phyloP scores from a whole-genome alignment of 2,797 vertebrate genomes.

The Chiroxiphia lanceolata region DNA sequence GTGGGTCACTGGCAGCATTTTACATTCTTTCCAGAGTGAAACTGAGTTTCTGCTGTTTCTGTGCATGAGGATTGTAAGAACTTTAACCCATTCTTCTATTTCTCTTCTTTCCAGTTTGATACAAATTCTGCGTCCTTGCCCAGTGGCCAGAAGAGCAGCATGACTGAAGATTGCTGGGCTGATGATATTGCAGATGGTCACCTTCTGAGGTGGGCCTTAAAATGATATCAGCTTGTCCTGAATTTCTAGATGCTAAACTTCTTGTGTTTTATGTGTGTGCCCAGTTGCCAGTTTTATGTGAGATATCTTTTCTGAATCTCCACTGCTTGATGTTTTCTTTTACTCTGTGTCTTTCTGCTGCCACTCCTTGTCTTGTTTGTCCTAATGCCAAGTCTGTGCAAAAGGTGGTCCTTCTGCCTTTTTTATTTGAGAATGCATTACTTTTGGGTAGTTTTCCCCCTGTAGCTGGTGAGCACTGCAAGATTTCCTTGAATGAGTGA shows the following conservation, averaged over 20 bases:
- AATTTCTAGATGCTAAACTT: not conserved
- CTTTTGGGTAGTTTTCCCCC: not conserved
- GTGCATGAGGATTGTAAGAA: not conserved
- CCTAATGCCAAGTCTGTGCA: not conserved
- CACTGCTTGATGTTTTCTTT: not conserved
- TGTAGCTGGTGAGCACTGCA: not conserved
- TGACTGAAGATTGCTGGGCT: slow-evolving; percentile 30
- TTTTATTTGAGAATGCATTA: not conserved
- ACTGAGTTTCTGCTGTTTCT: not conserved
- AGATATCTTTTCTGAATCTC: not conserved
- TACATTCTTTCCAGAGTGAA: not conserved
- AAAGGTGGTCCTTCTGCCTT: not conserved
- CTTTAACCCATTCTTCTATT: not conserved
- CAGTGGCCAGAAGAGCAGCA: not conserved
- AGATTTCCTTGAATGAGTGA: not conserved
- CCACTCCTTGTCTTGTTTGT: not conserved
- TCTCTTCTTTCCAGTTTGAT: slow-evolving; percentile 3
- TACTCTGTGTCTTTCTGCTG: not conserved
- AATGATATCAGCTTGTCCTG: not conserved
- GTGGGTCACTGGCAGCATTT: not conserved
- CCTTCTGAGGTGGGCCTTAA: slow-evolving; percentile 38
- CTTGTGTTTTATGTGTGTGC: not conserved
- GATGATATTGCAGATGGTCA: not conserved
- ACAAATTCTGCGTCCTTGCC: not conserved
- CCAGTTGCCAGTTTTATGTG: not conserved